phyloP scores from a whole-genome alignment of 2,797 vertebrate species.

The Podargus strigoides region DNA sequence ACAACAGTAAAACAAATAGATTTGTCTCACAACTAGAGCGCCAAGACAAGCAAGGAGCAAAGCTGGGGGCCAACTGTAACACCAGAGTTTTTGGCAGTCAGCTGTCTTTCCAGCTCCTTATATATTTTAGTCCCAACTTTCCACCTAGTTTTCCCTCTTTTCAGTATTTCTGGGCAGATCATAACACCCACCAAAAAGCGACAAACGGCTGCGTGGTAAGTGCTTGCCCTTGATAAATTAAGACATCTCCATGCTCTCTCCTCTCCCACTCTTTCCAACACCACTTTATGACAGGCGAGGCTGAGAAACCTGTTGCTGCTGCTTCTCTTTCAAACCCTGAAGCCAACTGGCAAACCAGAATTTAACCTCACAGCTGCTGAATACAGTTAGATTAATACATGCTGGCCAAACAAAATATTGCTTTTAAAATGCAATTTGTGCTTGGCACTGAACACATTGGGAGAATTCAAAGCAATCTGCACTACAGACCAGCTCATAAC shows the following conservation, averaged over 20 bases:
- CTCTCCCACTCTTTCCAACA: neutral
- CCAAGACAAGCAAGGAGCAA: constrained; percentile 63
- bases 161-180: constrained; percentile 13
- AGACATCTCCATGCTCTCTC: neutral
- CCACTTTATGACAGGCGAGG: neutral
- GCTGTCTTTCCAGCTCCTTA: constrained; percentile 53
- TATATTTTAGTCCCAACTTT: constrained; percentile 53
- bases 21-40: constrained; percentile 16
- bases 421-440: constrained; percentile 64
- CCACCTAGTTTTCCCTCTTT: constrained; percentile 8
- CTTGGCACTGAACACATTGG: neutral
- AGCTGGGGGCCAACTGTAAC: constrained; percentile 62
- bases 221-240: neutral
- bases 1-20: constrained; percentile 52
- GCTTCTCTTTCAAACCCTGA: constrained; percentile 38
- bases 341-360: constrained; percentile 36
- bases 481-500: constrained; percentile 7
- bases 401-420: constrained; percentile 53
- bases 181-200: neutral
- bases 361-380: constrained; percentile 62
- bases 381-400: neutral
- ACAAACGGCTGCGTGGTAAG: neutral
- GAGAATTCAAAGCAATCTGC: constrained; percentile 32
- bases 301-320: constrained; percentile 42
- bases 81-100: constrained; percentile 42